These are phyloP conservation scores for Lytechinus variegatus DNA, from an alignment of 35 echinoderm and acorn worm species.

Conservation along the genomic window DNA sequence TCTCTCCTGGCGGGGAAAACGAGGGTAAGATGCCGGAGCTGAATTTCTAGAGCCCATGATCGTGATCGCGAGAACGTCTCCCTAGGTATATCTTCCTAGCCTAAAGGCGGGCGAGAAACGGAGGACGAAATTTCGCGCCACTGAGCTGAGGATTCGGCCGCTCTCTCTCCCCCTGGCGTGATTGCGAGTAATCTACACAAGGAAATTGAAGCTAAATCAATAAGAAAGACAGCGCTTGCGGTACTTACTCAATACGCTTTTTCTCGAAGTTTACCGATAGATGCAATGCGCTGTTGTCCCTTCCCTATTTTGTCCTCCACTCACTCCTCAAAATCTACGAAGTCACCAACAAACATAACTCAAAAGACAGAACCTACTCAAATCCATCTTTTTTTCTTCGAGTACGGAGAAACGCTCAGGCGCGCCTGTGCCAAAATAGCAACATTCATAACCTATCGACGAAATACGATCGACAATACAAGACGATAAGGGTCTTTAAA, in stretches of 20 bases:
- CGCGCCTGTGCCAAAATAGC: neutral
- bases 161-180: constrained; percentile 38
- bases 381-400: neutral
- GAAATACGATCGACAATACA: constrained; percentile 46
- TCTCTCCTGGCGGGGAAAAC: constrained; percentile 44
- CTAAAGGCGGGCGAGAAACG: constrained; percentile 22
- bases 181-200: constrained; percentile 54
- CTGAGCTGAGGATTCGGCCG: constrained; percentile 49
- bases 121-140: constrained; percentile 50
- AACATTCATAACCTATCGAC: constrained; percentile 25
- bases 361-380: neutral
- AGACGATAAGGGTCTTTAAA: constrained; percentile 38
- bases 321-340: constrained; percentile 19
- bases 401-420: constrained; percentile 25
- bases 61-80: constrained; percentile 37
- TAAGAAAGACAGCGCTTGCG: constrained; percentile 50
- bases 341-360: constrained; percentile 13
- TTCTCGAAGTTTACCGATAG: constrained; percentile 42
- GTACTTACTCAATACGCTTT: constrained; percentile 28
- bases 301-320: constrained; percentile 8
- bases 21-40: constrained; percentile 18
- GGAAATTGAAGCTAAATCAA: constrained; percentile 59
- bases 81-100: constrained; percentile 42
- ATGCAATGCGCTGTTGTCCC: neutral
- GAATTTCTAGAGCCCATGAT: neutral